Percentiles rank a stretch among this genome's conserved stretches.
These are phyloP conservation scores for Ascaphus truei DNA, from an alignment of 2,113 vertebrate species.

Conservation along the genomic window DNA sequence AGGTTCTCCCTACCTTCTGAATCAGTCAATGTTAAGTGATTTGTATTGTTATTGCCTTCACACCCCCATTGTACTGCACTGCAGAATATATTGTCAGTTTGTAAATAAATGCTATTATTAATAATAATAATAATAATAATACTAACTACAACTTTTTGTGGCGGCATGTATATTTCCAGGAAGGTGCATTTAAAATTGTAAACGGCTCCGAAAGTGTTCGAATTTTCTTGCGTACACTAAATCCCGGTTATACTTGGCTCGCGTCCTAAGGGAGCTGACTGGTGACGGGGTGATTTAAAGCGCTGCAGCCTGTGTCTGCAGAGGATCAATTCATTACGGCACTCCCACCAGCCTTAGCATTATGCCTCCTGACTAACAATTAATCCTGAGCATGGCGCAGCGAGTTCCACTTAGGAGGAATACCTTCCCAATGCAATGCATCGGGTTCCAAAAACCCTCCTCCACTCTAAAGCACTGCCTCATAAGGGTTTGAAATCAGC, in stretches of 20 bases:
- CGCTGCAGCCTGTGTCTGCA: conserved; percentile 35
- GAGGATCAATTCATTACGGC: conserved; percentile 37
- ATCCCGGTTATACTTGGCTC: conserved; percentile 33
- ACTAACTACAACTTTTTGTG: too few species aligned
- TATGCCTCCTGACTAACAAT: conserved; percentile 37
- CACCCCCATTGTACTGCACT: too few species aligned
- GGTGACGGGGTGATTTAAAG: conserved; percentile 37
- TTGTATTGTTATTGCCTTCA: too few species aligned
- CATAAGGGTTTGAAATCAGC: conserved; percentile 27
- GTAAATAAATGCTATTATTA: too few species aligned
- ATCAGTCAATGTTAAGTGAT: too few species aligned
- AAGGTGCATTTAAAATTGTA: not conserved
- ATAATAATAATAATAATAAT: too few species aligned
- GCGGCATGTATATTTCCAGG: not conserved
- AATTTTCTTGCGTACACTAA: conserved; percentile 29
- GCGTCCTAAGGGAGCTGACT: conserved; percentile 36
- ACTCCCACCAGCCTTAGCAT: conserved; percentile 36
- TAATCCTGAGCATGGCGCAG: conserved; percentile 36
- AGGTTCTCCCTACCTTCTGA: too few species aligned
- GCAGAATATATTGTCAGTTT: too few species aligned
- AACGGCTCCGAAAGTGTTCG: conserved; percentile 3
- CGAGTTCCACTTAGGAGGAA: conserved; percentile 31
- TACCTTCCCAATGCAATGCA: conserved; percentile 26
- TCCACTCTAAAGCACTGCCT: too few species aligned
- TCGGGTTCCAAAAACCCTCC: conserved; percentile 18